Base-by-base conservation (phyloP, 2,797 vertebrate species). In the Lutjanus argentimaculatus region DNA sequence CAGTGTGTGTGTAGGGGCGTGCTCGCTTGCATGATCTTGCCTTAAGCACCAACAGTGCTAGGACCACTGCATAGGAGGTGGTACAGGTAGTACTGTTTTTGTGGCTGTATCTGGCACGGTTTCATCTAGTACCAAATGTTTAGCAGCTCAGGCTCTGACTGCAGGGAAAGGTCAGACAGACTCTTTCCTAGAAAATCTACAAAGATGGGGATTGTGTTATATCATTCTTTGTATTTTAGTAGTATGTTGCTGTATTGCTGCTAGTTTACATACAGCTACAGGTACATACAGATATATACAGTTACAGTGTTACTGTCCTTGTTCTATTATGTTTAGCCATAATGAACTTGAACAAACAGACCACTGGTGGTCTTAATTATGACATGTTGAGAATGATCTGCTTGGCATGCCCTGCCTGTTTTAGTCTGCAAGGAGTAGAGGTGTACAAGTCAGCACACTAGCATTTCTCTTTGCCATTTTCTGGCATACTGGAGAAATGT, bases 41-140 rank as follows among this genome's bases (percentile, higher is more conserved):
- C 80, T 67, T 19, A 13, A 76, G 80, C 84, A 58, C 21, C 72
- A 75, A 72, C 70, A 85, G 63, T 77, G 75, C 61, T 6, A 67
- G 61, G 66, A 73, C 68, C 68, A 80, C 72, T 77, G 59, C 65
- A 84, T 52, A 22, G 42, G 56, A 69, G 74, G 40, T 68, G 74
- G 46, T 45, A 36, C 72, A 75, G 77, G 57, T 69, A 70, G 70
- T 70, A 48, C 68, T 40, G 42, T 51, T 61, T 87, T 55, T 52
- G 59, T 65, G 56, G 21, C 55, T 63, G 13, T 66, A 45, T 79
- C 43, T 72, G 43, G 25, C 9, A 1, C 48, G 46, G 22, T 68
- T 68, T 72, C 17, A 73, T 58, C 36, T 51, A 55, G 40, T 16
- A 77, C 21, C 12, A 66, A 12, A 68, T 85, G 82, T 82, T 78